Conservation (phyloP, 2,888 invertebrate species). For the Gryllus longicercus region DNA sequence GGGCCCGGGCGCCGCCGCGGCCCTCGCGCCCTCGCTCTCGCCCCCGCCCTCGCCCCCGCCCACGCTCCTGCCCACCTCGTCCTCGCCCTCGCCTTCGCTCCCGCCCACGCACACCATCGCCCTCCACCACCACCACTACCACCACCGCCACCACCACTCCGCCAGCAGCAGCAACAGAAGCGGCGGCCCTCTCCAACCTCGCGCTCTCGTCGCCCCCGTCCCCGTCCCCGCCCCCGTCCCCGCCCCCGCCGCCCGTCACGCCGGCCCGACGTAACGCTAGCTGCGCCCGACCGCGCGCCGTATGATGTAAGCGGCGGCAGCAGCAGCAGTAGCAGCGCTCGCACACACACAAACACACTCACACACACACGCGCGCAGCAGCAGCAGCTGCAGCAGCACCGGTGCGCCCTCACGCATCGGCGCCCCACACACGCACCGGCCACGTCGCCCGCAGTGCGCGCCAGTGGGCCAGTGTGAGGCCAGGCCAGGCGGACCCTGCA, state of each 20-base stretch:
- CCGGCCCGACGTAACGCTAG: slow-evolving; percentile 10
- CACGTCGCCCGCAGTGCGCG: background rate
- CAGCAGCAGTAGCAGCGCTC: background rate
- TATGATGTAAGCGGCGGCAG: slow-evolving; percentile 4
- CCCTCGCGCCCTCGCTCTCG: too few species aligned
- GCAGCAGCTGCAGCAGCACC: background rate
- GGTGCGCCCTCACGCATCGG: background rate
- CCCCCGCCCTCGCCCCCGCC: too few species aligned
- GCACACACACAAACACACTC: background rate
- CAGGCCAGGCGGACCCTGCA: too few species aligned
- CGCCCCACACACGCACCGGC: slow-evolving; percentile 12
- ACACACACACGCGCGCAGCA: background rate
- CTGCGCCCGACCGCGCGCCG: slow-evolving; percentile 3
- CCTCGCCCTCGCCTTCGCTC: too few species aligned
- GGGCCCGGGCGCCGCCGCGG: background rate
- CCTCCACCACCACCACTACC: background rate
- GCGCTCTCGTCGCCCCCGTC: too few species aligned
- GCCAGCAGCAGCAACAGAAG: background rate
- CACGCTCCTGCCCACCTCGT: too few species aligned
- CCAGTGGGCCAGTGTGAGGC: background rate
- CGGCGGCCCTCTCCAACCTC: background rate
- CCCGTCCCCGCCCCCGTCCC: background rate
- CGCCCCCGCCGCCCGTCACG: background rate
- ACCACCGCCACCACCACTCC: background rate
- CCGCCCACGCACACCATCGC: too few species aligned